Evolutionary conservation across 2,113 vertebrate species (phyloP), one percentile per base, ranked within the genome.

Genomic region (Butorides virescens): DNA sequence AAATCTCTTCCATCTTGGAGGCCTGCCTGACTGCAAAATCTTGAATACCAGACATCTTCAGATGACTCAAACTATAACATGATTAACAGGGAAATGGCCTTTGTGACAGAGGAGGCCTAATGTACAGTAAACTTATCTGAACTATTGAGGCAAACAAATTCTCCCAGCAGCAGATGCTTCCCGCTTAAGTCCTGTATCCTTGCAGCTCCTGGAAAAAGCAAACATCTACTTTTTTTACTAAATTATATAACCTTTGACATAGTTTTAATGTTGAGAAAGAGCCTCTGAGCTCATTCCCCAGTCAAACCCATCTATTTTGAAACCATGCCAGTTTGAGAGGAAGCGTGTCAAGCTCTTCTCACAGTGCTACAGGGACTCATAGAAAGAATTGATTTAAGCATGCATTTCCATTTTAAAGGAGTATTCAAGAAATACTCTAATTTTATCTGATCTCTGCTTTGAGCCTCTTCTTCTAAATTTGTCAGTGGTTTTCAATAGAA

Each of bases 351-450:
- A 80, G 42, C 36, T 71, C 68, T 76, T 86, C 72, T 78, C 18
- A n/a, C 2, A 13, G 61, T 76, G 85, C 47, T 56, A 67, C 17
- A 79, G 13, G 20, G 21, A 52, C 42, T 79, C 78, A 68, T 11
- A 46, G 34, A 50, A 91, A 91, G 22, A 90, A 77, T 5, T 30
- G 0, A 44, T 79, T 86, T 75, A 73, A 94, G 12, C 44, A 53
- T 23, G 20, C 58, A 83, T 91, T 87, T 95, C 80, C 30, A 58
- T 63, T 95, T 94, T 85, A 89, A 92, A 75, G 32, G 25, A 82
- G 7, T 25, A 7, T 82, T 71, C 53, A 87, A 72, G 65, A 88
- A 91, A 83, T 87, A 78, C 13, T 67, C 13, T 63, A 58, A 81
- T 90, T 87, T 87, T 81, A 61, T 78, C 47, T 37, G 11, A 10